Base-by-base conservation (phyloP, 2,797 vertebrate species). In the Gymnopithys bicolor region DNA sequence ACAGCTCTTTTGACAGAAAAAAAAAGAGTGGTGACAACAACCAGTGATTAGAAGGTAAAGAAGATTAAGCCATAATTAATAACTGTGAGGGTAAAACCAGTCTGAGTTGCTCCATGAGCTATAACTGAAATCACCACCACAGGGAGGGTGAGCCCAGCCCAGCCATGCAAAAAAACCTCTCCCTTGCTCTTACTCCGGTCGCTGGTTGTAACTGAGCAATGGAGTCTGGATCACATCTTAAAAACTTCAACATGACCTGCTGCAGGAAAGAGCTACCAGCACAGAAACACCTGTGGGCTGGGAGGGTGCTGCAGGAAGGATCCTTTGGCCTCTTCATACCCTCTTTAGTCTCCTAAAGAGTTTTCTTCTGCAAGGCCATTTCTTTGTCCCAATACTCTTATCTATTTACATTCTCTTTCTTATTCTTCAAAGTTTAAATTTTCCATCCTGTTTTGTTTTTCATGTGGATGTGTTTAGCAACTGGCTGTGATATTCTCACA, bases 201-300 rank as follows among this genome's bases (percentile, higher is more conserved):
- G 14, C 15, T 41, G 1, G 22, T 27, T 1, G 1, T 4, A 3
- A 19, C 13, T 0, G 1, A 80, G 45, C 0, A 0, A 59, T 4
- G 19, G 15, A 27, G n/a, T 62, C 75, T 79, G 63, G 43, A 63
- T 52, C 39, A 55, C 70, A 78, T 68, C 88, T 87, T 51, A 64
- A 82, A 84, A 67, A 39, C 8, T 2, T 5, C 64, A 74, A 74
- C 28, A 10, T 8, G 16, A 16, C 51, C 18, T 21, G 22, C 63
- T 63, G 48, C 68, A 84, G 56, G 9, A 62, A 77, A 76, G 37
- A 85, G 58, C 32, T 60, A 76, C 60, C 19, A 62, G 11, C 53
- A 87, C 33, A 67, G 55, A 33, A 70, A 70, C 6, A 37, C 25
- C 11, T 37, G 43, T 0, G 4, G 70, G 45, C 21, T 56, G 37